Conservation (phyloP, 2,888 invertebrate genomes). For the Platycheirus albimanus region DNA sequence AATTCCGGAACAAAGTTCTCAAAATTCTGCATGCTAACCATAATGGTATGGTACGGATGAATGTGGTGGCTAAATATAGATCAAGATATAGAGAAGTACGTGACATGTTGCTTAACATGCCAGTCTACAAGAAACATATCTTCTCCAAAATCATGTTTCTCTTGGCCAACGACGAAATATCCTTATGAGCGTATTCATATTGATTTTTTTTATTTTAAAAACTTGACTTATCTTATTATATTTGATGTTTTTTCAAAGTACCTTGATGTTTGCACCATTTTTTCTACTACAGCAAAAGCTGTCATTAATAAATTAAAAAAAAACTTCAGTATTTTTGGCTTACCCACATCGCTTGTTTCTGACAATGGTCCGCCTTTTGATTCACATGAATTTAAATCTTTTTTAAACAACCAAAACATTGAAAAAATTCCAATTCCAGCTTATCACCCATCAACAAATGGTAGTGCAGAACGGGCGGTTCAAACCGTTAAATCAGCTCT, state of each 20-base stretch:
- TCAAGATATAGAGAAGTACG: not conserved
- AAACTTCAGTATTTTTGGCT: conserved; percentile 1
- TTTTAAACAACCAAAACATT: too few relatives aligned
- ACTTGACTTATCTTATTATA: not conserved
- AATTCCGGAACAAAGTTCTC: not conserved
- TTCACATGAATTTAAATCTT: too few relatives aligned
- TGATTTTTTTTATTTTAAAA: not conserved
- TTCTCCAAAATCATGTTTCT: not conserved
- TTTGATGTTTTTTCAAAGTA: conserved; percentile 1
- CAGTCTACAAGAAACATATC: not conserved
- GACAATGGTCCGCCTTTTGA: too few relatives aligned
- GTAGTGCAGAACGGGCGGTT: not conserved
- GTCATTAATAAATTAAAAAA: not conserved
- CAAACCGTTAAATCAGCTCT: not conserved
- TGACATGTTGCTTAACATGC: not conserved
- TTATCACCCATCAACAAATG: too few relatives aligned
- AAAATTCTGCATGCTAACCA: not conserved
- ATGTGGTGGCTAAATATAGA: not conserved
- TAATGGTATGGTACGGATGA: not conserved
- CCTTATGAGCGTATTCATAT: not conserved
- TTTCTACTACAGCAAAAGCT: not conserved
- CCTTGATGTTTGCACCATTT: not conserved
- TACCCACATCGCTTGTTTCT: not conserved
- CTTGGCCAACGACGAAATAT: not conserved
- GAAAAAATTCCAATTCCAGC: too few relatives aligned